These are phyloP conservation scores for Heliothis peltigera DNA, from an alignment of 2,888 invertebrate species.

Conservation along the genomic window DNA sequence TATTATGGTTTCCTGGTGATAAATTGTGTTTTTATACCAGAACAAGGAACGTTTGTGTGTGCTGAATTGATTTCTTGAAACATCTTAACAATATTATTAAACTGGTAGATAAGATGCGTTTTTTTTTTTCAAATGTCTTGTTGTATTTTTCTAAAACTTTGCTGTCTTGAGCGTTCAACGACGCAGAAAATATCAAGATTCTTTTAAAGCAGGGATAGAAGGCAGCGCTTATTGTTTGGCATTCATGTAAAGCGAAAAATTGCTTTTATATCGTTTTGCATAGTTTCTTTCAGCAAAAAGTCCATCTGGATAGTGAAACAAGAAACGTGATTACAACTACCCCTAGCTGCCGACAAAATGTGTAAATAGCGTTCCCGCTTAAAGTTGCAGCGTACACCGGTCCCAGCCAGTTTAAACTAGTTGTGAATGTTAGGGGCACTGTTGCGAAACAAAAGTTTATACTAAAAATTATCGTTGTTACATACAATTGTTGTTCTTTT, in stretches of 20 bases:
- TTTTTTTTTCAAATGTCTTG: too few relatives aligned
- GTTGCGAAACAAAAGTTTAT: constrained; percentile 58
- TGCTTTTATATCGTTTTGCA: neutral
- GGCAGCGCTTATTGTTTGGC: neutral
- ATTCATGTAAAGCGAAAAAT: neutral
- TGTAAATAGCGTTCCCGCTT: constrained; percentile 64
- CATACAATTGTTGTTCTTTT: constrained; percentile 56
- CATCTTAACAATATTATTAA: too few relatives aligned
- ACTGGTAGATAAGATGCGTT: too few relatives aligned
- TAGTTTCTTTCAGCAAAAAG: constrained; percentile 28
- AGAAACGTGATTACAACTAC: constrained; percentile 60
- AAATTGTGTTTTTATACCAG: too few relatives aligned
- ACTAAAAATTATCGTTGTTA: constrained; percentile 56
- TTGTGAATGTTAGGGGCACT: constrained; percentile 62
- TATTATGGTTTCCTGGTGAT: too few relatives aligned
- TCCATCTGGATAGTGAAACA: constrained; percentile 36
- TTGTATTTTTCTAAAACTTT: too few relatives aligned
- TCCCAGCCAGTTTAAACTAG: constrained; percentile 64
- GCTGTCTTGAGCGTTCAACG: too few relatives aligned
- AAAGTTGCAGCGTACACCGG: constrained; percentile 59
- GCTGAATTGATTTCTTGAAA: too few relatives aligned
- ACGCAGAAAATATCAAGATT: neutral
- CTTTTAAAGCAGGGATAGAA: neutral
- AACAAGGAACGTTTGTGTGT: too few relatives aligned
- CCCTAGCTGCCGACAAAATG: constrained; percentile 54